These are phyloP conservation scores for Diachasma alloeum DNA, from an alignment of 1,140 invertebrate genomes.

Conservation along the genomic window DNA sequence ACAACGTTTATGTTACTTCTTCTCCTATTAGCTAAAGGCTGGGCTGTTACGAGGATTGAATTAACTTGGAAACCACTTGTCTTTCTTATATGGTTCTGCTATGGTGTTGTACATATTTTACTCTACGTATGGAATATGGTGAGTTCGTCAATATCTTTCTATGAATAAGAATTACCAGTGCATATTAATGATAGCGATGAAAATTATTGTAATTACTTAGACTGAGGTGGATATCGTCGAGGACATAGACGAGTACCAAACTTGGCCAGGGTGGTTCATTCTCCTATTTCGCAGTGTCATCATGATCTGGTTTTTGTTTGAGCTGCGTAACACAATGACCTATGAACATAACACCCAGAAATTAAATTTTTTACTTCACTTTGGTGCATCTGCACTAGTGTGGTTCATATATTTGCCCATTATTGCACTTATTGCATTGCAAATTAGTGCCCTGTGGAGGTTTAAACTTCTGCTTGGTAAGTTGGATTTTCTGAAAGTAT, in stretches of 20 bases:
- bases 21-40: conserved; percentile 93
- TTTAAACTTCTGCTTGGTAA: conserved; percentile 92
- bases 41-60: conserved; percentile 92
- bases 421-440: conserved; percentile 90
- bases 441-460: conserved; percentile 94
- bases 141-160: conserved; percentile 53
- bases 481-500: conserved; percentile 42
- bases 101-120: conserved; percentile 89
- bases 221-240: conserved; percentile 95
- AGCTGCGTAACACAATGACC: conserved; percentile 91
- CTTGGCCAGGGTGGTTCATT: conserved; percentile 94
- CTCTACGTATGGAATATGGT: conserved; percentile 97
- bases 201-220: conserved; percentile 66
- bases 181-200: conserved; percentile 19
- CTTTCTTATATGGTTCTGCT: conserved; percentile 90
- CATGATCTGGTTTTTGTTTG: conserved; percentile 95
- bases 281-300: conserved; percentile 86
- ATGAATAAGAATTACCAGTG: neutral
- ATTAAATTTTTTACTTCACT: conserved; percentile 92
- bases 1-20: conserved; percentile 95
- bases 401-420: conserved; percentile 98
- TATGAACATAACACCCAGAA: conserved; percentile 92
- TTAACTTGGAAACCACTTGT: conserved; percentile 85
- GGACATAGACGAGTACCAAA: conserved; percentile 96
- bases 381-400: conserved; percentile 95